Base-by-base conservation (phyloP, 1,140 invertebrate species). In the Phthorimaea operculella region DNA sequence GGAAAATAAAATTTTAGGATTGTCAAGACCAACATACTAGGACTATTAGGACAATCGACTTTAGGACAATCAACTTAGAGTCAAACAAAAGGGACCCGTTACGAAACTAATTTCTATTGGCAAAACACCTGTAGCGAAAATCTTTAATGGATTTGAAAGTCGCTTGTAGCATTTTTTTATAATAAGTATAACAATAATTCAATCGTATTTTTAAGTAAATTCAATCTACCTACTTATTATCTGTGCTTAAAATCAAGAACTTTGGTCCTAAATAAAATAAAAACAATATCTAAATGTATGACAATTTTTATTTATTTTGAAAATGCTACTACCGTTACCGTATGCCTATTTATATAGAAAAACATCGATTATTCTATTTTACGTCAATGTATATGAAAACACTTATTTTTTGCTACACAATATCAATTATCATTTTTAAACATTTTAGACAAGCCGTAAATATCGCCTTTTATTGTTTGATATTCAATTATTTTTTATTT, bases 331-430 rank as follows among this genome's bases (percentile, higher is more conserved):
- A 60, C 68, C 6, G 11, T 34, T 6, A 7, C 6, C 10, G 36
- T 39, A 39, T 9, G 36, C 21, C 21, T 42, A n/a, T 2, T 42
- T 42, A 42, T 70, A 72, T 81, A 76, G 72, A 73, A 79, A 78
- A 79, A 79, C 74, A 75, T 67, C 63, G 59, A 76, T 66, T 62
- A 53, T 59, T 70, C 68, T 58, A 67, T 59, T 64, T 64, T 68
- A 52, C 28, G 28, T 54, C 50, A 65, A 69, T 82, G 79, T 83
- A 83, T 80, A 83, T 80, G 79, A 83, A 83, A 82, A 82, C 76
- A 76, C 72, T 69, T 64, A 75, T 77, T 66, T 71, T 55, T 59
- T 45, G 44, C 66, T 79, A 77, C 70, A 62, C 68, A 68, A 69
- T 65, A 66, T 66, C 58, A 64, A 66, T 64, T 54, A 57, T 62